phyloP scores from a whole-genome alignment of 2,888 invertebrate species.

The Fragum sueziense region DNA sequence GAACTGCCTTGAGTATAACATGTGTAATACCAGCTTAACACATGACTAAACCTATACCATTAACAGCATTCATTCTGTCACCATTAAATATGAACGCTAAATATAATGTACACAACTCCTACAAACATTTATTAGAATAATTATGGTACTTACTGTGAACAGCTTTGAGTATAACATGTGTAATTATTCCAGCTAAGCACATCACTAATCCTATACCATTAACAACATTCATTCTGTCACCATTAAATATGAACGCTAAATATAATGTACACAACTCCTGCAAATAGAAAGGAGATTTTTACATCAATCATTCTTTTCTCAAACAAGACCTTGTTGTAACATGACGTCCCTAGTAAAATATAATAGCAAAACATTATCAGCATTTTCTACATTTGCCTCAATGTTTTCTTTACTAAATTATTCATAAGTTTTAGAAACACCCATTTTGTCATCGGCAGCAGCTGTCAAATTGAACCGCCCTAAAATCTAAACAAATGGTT shows the following conservation, averaged over 20 bases:
- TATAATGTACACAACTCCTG: conserved; percentile 96
- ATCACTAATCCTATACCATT: conserved; percentile 93
- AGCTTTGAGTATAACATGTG: conserved; percentile 87
- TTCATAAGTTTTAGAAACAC: no score
- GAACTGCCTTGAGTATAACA: conserved; percentile 84
- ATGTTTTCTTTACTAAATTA: no score
- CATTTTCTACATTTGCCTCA: no score
- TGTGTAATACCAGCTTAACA: conserved; percentile 94
- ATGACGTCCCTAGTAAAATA: no score
- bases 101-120: conserved; percentile 96
- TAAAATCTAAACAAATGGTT: no score
- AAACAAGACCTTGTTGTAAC: no score
- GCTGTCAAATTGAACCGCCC: no score
- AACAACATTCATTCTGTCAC: conserved; percentile 91
- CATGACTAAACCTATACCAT: conserved; percentile 92
- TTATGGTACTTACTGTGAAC: conserved; percentile 72
- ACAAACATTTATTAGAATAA: conserved; percentile 48
- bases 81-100: conserved; percentile 94
- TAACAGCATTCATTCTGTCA: conserved; percentile 91
- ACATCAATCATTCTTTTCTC: no score
- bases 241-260: conserved; percentile 93
- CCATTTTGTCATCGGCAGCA: no score
- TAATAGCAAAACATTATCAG: no score
- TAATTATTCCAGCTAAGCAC: conserved; percentile 93
- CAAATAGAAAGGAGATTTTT: background rate